Evolutionary conservation across 2,888 invertebrate genomes (phyloP).

Genomic region (Drosophila helvetica): DNA sequence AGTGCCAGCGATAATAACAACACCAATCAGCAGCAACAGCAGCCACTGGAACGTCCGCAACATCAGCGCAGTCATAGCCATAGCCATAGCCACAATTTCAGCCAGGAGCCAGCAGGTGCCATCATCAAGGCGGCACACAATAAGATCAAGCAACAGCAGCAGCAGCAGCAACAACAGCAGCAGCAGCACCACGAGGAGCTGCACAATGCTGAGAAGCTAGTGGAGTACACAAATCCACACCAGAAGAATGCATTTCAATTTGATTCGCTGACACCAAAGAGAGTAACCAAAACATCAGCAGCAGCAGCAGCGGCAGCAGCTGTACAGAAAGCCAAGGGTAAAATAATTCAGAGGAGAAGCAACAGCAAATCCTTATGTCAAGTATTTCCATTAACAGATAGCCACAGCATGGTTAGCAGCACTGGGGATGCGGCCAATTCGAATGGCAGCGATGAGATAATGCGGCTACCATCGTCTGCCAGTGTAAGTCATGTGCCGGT

Average conservation of each 20-base stretch:
- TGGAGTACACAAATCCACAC: constrained; percentile 82
- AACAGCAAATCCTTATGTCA: not conserved
- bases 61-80: constrained; percentile 72
- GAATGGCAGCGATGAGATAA: constrained; percentile 70
- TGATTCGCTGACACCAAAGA: constrained; percentile 84
- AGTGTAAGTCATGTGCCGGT: constrained; percentile 63
- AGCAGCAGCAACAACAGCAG: constrained; percentile 52
- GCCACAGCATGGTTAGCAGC: constrained; percentile 68
- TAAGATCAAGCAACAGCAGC: constrained; percentile 68
- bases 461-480: constrained; percentile 61
- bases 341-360: not conserved
- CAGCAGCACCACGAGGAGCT: constrained; percentile 72
- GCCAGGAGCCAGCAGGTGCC: constrained; percentile 55
- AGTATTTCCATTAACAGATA: constrained; percentile 45
- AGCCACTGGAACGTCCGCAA: constrained; percentile 50
- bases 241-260: constrained; percentile 84
- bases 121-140: constrained; percentile 62
- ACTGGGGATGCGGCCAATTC: constrained; percentile 72
- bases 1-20: constrained; percentile 46
- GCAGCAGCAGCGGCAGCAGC: constrained; percentile 47
- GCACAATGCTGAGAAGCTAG: constrained; percentile 83
- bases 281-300: constrained; percentile 72
- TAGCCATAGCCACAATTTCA: constrained; percentile 67
- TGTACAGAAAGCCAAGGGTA: constrained; percentile 48
- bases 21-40: constrained; percentile 26